A percentile compares a stretch with the other conserved stretches of the same genome.
These are phyloP conservation scores for Zonotrichia leucophrys DNA, from an alignment of 2,113 vertebrate species.

Conservation along the genomic window DNA sequence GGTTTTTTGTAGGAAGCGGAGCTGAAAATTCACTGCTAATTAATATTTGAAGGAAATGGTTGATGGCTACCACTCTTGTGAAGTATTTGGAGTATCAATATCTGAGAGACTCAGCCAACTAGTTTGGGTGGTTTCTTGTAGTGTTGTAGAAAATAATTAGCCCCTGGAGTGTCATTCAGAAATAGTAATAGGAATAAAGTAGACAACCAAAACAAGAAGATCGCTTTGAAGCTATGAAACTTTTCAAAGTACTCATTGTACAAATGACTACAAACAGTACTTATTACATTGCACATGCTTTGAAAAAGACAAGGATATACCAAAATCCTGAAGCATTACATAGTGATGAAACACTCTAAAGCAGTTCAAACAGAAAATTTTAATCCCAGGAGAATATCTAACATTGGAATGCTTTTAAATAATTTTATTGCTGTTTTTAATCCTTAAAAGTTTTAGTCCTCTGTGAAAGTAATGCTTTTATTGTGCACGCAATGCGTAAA, in stretches of 20 bases:
- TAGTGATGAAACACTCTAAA: background rate
- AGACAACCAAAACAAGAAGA: background rate
- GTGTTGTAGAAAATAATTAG: background rate
- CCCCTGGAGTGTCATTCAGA: background rate
- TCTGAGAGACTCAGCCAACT: background rate
- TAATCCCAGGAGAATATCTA: background rate
- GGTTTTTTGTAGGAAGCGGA: background rate
- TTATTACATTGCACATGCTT: background rate
- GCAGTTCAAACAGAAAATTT: background rate
- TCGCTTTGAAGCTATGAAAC: background rate
- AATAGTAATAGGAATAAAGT: background rate
- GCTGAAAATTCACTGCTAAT: background rate
- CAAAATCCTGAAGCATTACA: background rate
- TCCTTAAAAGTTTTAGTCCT: background rate
- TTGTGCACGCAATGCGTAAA: fast-evolving
- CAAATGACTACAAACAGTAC: background rate
- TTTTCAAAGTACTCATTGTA: background rate
- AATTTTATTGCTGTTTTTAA: background rate
- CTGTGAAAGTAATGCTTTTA: background rate
- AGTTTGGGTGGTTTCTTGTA: background rate
- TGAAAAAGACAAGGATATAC: background rate
- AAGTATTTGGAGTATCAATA: background rate
- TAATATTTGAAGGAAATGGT: background rate
- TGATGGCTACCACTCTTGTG: background rate
- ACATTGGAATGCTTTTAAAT: background rate